Conservation (phyloP, 2,888 invertebrate genomes). For the Alloscopus bannaensis region DNA sequence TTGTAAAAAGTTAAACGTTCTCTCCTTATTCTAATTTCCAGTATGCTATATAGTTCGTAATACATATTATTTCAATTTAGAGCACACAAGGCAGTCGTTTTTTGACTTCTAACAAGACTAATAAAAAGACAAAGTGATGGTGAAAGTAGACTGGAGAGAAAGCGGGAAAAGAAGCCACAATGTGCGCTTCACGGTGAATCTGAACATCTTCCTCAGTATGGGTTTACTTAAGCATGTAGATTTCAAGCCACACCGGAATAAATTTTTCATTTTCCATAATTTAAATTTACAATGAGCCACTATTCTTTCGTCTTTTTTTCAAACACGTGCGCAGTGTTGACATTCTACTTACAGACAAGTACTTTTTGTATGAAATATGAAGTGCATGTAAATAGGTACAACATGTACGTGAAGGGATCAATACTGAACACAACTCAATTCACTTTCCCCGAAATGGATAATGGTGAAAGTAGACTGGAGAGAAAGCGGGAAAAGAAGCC, state of each 20-base stretch:
- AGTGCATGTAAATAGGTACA: not conserved
- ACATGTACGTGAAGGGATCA: not conserved
- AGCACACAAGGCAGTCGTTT: too few relatives aligned
- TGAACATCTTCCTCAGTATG: too few relatives aligned
- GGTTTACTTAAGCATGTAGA: not conserved
- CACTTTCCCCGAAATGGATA: not conserved
- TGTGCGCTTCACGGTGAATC: too few relatives aligned
- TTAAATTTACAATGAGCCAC: constrained; percentile 54
- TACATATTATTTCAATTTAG: too few relatives aligned
- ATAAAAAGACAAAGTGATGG: too few relatives aligned
- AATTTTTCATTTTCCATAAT: constrained; percentile 55
- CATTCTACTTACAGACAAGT: not conserved
- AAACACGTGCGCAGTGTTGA: not conserved
- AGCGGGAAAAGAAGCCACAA: too few relatives aligned
- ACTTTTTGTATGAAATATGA: not conserved
- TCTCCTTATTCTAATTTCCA: too few relatives aligned
- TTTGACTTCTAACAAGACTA: too few relatives aligned
- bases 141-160: not conserved
- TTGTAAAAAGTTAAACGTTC: too few relatives aligned
- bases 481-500: too few relatives aligned
- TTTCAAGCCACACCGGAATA: constrained; percentile 23
- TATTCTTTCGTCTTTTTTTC: not conserved
- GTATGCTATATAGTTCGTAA: too few relatives aligned
- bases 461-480: not conserved
- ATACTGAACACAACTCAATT: not conserved